Conservation (phyloP, 2,113 vertebrate species). For the Amphiprion percula region DNA sequence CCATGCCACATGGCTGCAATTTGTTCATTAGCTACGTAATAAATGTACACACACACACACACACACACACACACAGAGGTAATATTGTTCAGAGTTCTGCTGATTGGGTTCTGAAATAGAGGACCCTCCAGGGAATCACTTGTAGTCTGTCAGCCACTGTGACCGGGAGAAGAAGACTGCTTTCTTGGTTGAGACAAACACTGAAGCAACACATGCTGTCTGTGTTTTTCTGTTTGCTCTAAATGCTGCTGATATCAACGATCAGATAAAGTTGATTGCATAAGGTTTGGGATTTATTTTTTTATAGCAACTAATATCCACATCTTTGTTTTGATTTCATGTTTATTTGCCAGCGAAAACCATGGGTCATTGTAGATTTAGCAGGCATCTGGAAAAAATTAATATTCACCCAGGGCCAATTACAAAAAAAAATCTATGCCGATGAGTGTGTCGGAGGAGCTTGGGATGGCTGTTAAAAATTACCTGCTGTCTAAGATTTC, state of each 20-base stretch:
- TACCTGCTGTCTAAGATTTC: conserved; percentile 61
- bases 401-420: conserved; percentile 65
- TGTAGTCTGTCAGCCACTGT: conserved; percentile 80
- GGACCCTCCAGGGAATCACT: conserved; percentile 75
- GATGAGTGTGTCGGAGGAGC: conserved; percentile 67
- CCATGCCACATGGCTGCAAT: conserved; percentile 86
- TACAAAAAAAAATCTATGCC: conserved; percentile 67
- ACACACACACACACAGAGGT: conserved; percentile 72
- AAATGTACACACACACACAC: conserved; percentile 84
- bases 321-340: conserved; percentile 29
- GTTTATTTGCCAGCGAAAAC: conserved; percentile 28
- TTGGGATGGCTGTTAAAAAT: conserved; percentile 55
- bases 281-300: conserved; percentile 4
- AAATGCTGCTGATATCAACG: conserved; percentile 20
- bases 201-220: conserved; percentile 32
- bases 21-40: conserved; percentile 86
- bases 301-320: not conserved
- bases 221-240: conserved; percentile 47
- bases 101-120: conserved; percentile 82
- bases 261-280: conserved; percentile 2
- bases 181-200: conserved; percentile 55
- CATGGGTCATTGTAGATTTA: conserved; percentile 46
- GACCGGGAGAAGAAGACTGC: conserved; percentile 61
- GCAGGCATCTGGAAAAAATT: conserved; percentile 71
- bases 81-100: conserved; percentile 82